Evolutionary conservation across 2,888 invertebrate genomes (phyloP).

Genomic region (Mayetiola destructor): DNA sequence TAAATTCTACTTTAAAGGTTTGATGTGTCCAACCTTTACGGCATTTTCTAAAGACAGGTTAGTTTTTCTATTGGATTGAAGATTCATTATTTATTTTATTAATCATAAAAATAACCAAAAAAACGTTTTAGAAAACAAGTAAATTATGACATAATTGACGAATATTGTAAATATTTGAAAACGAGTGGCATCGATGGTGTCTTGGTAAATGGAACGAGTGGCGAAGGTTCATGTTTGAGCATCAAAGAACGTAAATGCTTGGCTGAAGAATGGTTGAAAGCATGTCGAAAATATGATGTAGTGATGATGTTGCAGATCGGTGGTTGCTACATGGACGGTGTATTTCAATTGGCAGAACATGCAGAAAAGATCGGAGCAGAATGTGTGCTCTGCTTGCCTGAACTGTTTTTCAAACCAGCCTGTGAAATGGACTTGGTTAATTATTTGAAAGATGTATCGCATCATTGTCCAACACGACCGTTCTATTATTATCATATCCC

Average conservation of each 20-base stretch:
- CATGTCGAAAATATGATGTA: conserved; percentile 39
- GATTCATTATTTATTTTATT: neutral
- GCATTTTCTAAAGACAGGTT: conserved; percentile 47
- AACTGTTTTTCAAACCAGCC: conserved; percentile 58
- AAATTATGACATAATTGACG: conserved; percentile 40
- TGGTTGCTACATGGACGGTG: conserved; percentile 51
- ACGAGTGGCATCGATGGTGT: conserved; percentile 48
- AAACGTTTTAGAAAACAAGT: neutral
- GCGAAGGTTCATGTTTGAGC: conserved; percentile 56
- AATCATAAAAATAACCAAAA: neutral
- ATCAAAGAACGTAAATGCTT: conserved; percentile 50
- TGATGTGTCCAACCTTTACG: conserved; percentile 58
- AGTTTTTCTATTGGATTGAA: conserved; percentile 18
- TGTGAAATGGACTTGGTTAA: conserved; percentile 44
- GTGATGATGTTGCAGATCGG: conserved; percentile 60
- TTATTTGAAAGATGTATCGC: conserved; percentile 51
- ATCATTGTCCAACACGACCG: conserved; percentile 59
- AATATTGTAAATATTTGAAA: conserved; percentile 50
- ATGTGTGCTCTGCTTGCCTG: conserved; percentile 59
- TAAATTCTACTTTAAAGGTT: conserved; percentile 40
- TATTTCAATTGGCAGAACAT: conserved; percentile 52
- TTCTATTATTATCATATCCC: conserved; percentile 76
- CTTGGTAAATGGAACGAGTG: conserved; percentile 65
- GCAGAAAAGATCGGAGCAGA: conserved; percentile 48
- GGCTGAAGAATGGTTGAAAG: conserved; percentile 48